These are phyloP conservation scores for Cathartes aura DNA, from an alignment of 2,113 vertebrate species.

Conservation along the genomic window DNA sequence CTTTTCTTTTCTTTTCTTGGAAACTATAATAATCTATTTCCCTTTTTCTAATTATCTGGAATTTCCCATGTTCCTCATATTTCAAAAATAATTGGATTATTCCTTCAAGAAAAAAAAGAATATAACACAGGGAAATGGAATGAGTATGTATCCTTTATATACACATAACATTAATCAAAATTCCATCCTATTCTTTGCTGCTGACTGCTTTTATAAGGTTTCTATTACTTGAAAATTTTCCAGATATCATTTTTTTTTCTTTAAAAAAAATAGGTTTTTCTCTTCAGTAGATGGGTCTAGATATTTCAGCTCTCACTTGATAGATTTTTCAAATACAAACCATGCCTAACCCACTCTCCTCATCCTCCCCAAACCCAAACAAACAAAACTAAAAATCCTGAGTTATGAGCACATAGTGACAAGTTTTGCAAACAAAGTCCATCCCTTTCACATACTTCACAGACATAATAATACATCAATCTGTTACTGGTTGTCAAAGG, in stretches of 20 bases:
- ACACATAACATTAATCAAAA: background rate
- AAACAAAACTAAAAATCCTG: background rate
- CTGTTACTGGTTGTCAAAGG: background rate
- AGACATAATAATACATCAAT: background rate
- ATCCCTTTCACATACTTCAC: background rate
- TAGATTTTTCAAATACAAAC: background rate
- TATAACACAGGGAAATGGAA: background rate
- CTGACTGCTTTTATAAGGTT: background rate
- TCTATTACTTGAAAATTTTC: background rate
- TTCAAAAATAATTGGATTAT: slow-evolving; percentile 9
- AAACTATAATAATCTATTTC: background rate
- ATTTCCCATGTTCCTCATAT: background rate
- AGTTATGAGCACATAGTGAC: background rate
- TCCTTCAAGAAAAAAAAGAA: background rate
- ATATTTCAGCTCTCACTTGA: background rate
- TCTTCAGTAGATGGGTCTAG: background rate
- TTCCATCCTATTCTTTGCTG: background rate
- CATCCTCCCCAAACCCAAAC: background rate
- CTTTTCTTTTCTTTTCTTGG: background rate
- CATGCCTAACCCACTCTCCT: background rate
- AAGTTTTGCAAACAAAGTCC: slow-evolving; percentile 3
- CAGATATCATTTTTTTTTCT: background rate
- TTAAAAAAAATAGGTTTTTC: background rate
- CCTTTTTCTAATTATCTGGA: background rate
- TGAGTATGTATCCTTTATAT: background rate